Conservation (phyloP, 2,888 invertebrate genomes). For the Coenonympha glycerion region DNA sequence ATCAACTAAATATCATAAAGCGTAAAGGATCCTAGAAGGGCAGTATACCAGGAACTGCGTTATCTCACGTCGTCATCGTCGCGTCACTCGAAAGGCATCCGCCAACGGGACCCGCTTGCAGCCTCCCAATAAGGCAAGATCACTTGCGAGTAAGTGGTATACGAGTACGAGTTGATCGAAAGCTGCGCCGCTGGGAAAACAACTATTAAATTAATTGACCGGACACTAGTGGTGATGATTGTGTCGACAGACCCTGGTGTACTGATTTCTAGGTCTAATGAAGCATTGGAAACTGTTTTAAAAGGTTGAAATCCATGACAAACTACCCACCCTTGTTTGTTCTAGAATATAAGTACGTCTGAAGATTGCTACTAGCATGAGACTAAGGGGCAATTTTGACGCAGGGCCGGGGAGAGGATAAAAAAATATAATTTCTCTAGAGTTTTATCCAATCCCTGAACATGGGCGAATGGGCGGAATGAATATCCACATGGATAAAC, state of each 20-base stretch:
- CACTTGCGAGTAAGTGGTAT: neutral
- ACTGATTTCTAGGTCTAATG: neutral
- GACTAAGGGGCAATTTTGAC: too few species aligned
- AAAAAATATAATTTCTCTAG: too few species aligned
- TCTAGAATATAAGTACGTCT: too few species aligned
- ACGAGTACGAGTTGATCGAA: conserved; percentile 18
- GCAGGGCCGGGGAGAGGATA: too few species aligned
- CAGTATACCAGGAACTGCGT: neutral
- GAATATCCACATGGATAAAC: too few species aligned
- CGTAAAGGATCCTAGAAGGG: neutral
- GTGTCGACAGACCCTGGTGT: neutral
- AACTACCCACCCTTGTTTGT: too few species aligned
- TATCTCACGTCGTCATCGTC: conserved; percentile 13
- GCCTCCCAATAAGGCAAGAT: conserved; percentile 25
- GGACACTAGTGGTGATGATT: conserved; percentile 22
- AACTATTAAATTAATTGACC: conserved; percentile 24
- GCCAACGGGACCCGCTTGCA: conserved; percentile 24
- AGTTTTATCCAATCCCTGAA: too few species aligned
- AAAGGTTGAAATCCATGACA: too few species aligned
- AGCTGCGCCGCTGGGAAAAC: conserved; percentile 23
- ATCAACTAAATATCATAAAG: too few species aligned
- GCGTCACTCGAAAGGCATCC: conserved; percentile 18
- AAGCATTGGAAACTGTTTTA: too few species aligned
- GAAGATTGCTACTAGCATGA: too few species aligned
- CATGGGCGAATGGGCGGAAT: too few species aligned